phyloP scores from a whole-genome alignment of 2,888 invertebrate species.

The Megastigmus dorsalis region DNA sequence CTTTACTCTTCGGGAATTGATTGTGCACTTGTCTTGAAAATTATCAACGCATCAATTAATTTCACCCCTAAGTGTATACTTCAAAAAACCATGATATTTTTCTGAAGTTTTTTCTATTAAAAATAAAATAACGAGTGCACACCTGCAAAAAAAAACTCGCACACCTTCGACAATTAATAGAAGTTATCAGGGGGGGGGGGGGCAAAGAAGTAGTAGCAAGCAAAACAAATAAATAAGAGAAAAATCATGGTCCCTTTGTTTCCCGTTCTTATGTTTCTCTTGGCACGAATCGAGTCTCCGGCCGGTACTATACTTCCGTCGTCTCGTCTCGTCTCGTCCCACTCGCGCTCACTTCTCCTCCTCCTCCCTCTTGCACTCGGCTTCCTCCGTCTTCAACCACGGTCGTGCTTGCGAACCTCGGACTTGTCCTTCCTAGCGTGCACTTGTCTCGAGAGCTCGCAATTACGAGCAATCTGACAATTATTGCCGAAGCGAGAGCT shows the following conservation, averaged over 20 bases:
- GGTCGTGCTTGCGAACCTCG: slow-evolving; percentile 44
- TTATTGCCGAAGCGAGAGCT: slow-evolving; percentile 63
- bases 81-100: no score
- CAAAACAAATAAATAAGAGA: no score
- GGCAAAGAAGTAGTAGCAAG: no score
- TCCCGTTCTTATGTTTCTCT: slow-evolving; percentile 50
- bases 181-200: no score
- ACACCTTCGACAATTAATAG: no score
- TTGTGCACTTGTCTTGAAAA: not conserved
- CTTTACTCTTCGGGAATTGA: slow-evolving; percentile 7
- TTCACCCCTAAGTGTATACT: not conserved
- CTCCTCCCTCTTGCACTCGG: slow-evolving; percentile 52
- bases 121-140: no score
- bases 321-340: slow-evolving; percentile 44
- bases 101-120: no score
- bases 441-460: slow-evolving; percentile 70
- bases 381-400: slow-evolving; percentile 47
- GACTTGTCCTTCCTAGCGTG: slow-evolving; percentile 41
- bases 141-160: no score
- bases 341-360: slow-evolving; percentile 37
- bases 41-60: no score
- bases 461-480: slow-evolving; percentile 72
- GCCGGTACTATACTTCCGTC: no score
- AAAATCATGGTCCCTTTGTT: slow-evolving; percentile 13
- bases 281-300: no score